A percentile compares a stretch with the other conserved stretches of the same genome.
Conservation (phyloP, 2,113 vertebrate genomes). For the Pelobates fuscus region DNA sequence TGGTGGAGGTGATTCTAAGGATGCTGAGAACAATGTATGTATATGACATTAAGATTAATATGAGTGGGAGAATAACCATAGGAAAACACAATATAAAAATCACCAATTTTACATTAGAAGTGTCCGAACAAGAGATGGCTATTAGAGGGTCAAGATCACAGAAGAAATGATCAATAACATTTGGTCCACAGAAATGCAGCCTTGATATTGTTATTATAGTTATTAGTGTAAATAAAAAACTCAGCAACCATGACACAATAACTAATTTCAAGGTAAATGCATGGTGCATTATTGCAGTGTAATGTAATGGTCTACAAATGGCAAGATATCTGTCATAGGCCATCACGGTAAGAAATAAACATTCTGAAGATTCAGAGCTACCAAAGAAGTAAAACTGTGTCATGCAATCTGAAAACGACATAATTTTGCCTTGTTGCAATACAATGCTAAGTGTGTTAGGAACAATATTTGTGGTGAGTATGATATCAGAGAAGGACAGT, state of each 20-base stretch:
- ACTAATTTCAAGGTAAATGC: background rate
- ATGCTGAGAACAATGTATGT: background rate
- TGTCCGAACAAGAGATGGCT: constrained; percentile 10
- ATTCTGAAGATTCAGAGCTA: constrained; percentile 35
- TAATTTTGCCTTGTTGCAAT: background rate
- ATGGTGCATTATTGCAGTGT: constrained; percentile 46
- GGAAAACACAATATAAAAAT: constrained; percentile 16
- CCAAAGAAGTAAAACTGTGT: constrained; percentile 50
- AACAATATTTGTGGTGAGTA: constrained; percentile 50
- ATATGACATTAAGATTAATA: constrained; percentile 4
- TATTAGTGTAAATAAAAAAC: background rate
- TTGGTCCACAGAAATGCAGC: too few relatives aligned
- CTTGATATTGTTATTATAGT: too few relatives aligned
- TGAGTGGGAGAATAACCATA: background rate
- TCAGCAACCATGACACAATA: too few relatives aligned
- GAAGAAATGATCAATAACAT: too few relatives aligned
- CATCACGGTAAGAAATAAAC: too few relatives aligned
- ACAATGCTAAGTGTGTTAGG: constrained; percentile 51
- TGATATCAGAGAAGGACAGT: constrained; percentile 52
- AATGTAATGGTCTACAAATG: constrained; percentile 50
- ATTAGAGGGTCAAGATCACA: background rate
- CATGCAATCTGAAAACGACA: constrained; percentile 40
- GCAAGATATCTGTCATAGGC: too few relatives aligned
- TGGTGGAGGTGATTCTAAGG: background rate
- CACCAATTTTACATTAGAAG: constrained; percentile 40